A percentile compares a stretch with the other conserved stretches of the same genome.
Evolutionary conservation across 2,888 invertebrate genomes (phyloP).

Genomic region (Amblyteles armatorius): DNA sequence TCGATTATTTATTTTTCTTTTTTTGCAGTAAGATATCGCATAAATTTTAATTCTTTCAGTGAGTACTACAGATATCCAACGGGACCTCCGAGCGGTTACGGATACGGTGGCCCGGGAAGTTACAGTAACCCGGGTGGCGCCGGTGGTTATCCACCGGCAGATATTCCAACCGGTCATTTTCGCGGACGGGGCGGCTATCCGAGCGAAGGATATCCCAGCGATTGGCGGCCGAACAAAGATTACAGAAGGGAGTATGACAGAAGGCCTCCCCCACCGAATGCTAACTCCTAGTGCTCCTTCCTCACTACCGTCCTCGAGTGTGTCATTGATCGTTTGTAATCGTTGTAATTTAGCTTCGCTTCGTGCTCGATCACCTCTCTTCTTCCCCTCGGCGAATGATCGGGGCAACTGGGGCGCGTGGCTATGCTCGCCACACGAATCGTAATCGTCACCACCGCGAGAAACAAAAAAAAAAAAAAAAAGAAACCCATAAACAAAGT

Average conservation of each 20-base stretch:
- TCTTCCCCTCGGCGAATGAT: slow-evolving; percentile 2
- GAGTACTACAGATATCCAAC: slow-evolving; percentile 84
- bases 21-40: background rate
- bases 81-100: slow-evolving; percentile 85
- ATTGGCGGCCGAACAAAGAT: slow-evolving; percentile 84
- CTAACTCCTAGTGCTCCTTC: slow-evolving; percentile 82
- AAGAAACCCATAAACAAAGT: background rate
- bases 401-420: slow-evolving; percentile 3
- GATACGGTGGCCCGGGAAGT: slow-evolving; percentile 77
- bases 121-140: slow-evolving; percentile 80
- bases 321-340: slow-evolving; percentile 77
- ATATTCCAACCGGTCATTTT: slow-evolving; percentile 80
- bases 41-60: slow-evolving; percentile 70
- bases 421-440: background rate
- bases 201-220: slow-evolving; percentile 84
- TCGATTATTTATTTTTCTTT: slow-evolving; percentile 36
- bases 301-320: slow-evolving; percentile 79
- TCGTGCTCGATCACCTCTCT: slow-evolving; percentile 11
- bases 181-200: slow-evolving; percentile 80
- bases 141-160: slow-evolving; percentile 85
- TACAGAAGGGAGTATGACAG: slow-evolving; percentile 88
- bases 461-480: slow-evolving; percentile 1
- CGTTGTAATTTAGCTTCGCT: slow-evolving; percentile 41
- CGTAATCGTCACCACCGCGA: background rate
- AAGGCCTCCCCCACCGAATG: slow-evolving; percentile 87